Evolutionary conservation across 2,888 invertebrate species (phyloP).

Genomic region (Thymelicus lineola): DNA sequence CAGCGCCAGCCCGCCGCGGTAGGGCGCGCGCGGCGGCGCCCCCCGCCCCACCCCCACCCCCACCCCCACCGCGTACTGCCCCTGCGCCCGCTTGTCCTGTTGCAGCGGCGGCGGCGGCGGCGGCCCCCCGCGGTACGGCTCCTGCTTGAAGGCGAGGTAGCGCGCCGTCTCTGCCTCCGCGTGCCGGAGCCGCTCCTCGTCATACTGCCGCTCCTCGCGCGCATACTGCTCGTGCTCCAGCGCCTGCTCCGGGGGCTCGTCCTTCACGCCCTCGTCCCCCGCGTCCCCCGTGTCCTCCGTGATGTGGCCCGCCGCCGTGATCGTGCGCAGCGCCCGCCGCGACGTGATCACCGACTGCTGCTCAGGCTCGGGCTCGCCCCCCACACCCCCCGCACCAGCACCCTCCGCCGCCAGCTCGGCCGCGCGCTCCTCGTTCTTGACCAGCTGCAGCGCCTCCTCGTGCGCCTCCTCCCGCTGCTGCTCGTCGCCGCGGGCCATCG

Average conservation of each 20-base stretch:
- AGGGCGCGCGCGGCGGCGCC: constrained; percentile 52
- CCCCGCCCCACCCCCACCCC: constrained; percentile 42
- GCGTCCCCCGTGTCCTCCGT: constrained; percentile 64
- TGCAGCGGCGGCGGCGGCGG: constrained; percentile 37
- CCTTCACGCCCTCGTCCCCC: constrained; percentile 70
- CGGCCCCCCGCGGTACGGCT: constrained; percentile 66
- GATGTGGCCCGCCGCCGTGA: constrained; percentile 86
- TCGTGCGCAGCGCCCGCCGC: constrained; percentile 84
- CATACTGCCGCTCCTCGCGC: constrained; percentile 58
- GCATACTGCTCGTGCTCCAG: constrained; percentile 57
- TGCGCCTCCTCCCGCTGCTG: constrained; percentile 54
- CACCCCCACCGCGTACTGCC: constrained; percentile 47
- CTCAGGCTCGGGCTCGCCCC: constrained; percentile 49
- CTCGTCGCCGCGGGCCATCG: constrained; percentile 54
- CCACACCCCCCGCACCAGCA: constrained; percentile 41
- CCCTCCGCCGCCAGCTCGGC: constrained; percentile 44
- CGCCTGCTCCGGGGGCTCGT: constrained; percentile 67
- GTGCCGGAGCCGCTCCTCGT: constrained; percentile 67
- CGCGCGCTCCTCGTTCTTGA: constrained; percentile 67
- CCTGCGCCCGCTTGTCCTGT: constrained; percentile 54
- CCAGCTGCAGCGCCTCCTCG: constrained; percentile 72
- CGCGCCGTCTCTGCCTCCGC: constrained; percentile 71
- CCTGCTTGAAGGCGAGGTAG: constrained; percentile 73
- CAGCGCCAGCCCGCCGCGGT: constrained; percentile 61
- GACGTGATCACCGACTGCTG: constrained; percentile 84